Evolutionary conservation across 2,888 invertebrate genomes (phyloP), one percentile per base, ranked within the genome.

Genomic region (Neria commutata): DNA sequence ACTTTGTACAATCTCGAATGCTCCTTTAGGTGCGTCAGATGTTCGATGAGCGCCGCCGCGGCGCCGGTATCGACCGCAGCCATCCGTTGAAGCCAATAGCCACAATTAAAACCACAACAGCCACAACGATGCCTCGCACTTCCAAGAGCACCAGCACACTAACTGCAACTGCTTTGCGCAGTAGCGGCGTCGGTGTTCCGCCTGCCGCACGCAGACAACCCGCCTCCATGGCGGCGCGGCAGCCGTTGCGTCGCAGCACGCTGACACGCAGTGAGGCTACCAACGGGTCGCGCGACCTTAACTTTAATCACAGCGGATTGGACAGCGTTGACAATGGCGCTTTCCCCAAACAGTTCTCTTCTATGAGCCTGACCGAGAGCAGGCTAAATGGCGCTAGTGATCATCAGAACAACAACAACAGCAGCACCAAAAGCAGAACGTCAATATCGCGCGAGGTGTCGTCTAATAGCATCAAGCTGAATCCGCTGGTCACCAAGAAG

Each of bases 11-110:
- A n/a, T n/a, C n/a, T n/a, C 10, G 29, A 29, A 11, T 29, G 6
- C 29, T 29, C 37, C 16, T 4, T 37, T 37, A 89, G 88, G 92
- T 92, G 25, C 88, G 93, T 14, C 92, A 92, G 83, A 90, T 93
- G 90, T 93, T 93, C 74, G 91, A 92, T 74, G 92, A 92, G 77
- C 86, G 91, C 24, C 86, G 91, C 37, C 90, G 90, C 67, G 85
- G 85, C 58, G 88, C 87, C 2, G 91, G 91, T 33, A 89, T 91
- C 65, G 92, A 93, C 81, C 89, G 90, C 70, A 91, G 92, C 75
- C 90, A 92, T 80, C 92, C 91, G 0, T 83, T 93, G 1, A 90
- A 91, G 73, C 93, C 93, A 0, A 85, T 93, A 56, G 86, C 86
- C 70, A 83, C 83, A 4, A 66, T 55, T 33, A 56, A 46, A 34